Evolutionary conservation across 2,797 vertebrate species (phyloP), one percentile per base, ranked within the genome.

Genomic region (Pteronotus mesoamericanus): DNA sequence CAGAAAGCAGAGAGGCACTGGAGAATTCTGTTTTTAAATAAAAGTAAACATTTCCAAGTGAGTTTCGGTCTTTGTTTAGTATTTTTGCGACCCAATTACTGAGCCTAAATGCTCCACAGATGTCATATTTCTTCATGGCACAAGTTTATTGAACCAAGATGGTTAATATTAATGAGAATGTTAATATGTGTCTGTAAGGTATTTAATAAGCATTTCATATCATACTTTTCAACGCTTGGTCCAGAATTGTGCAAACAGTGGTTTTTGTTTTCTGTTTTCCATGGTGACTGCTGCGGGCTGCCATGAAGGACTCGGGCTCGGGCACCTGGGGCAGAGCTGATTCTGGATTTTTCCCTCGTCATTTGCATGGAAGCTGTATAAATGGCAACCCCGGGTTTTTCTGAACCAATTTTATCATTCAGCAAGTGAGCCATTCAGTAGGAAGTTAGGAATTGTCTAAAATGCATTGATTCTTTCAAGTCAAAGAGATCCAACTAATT

Each of bases 1-100:
- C 96, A 97, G 97, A 98, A 98, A 96, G 82, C 97, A 96, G 91
- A 97, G 89, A 97, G 84, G 84, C 97, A 96, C 95, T 98, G 53
- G 91, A 97, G 97, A 97, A 96, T 97, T 97, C 95, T 97, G 94
- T 97, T 97, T 97, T 96, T 97, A 96, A 96, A 97, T 95, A 96
- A 96, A 97, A 97, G 96, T 97, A 97, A 97, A 98, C 89, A 97
- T 92, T 97, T 97, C 97, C 91, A 95, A 97, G 96, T 94, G 92
- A 94, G 57, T 84, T 96, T 83, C 71, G 93, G 94, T 94, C 97
- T 97, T 94, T 95, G 39, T 92, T 97, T 96, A 90, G 86, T 96
- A 96, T 93, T 97, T 95, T 82, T 88, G 88, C 0, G 29, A 93
- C 96, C 85, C 61, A 97, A 72, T 97, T 97, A 95, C 86, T 82